Base-by-base conservation (phyloP, 1,140 invertebrate species). In the Ceratosolen fusciceps region DNA sequence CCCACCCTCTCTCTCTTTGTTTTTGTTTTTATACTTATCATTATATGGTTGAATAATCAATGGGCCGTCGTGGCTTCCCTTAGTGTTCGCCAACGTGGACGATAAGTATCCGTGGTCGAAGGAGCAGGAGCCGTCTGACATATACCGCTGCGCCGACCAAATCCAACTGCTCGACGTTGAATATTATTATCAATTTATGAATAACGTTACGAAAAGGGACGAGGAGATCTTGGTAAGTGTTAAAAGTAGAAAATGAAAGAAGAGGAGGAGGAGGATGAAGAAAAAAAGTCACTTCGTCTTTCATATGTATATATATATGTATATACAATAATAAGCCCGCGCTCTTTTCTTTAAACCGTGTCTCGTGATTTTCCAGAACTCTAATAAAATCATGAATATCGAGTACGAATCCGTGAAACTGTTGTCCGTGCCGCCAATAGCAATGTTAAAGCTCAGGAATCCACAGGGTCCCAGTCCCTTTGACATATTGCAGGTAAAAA, bases 121-220 rank as follows among this genome's bases (percentile, higher is more conserved):
- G n/a, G 89, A 91, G 29, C 87, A 92, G 60, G 94, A 96, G 83
- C 95, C 95, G 0, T 83, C 92, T 0, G 93, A 95, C 85, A 90
- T 95, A 4, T 90, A 92, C 10, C 89, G 92, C 67, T 90, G 93
- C 77, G 83, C 94, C 1, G 90, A 93, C 26, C 83, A 89, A 2
- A 88, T 93, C 1, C 93, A 92, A 31, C 81, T 93, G 0, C 91
- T 95, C 80, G 94, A 96, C 83, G 90, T 95, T 2, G 91, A 93
- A 65, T 93, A 94, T 84, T 95, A 93, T 86, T 91, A 92, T 75
- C 88, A 92, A 54, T 94, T 95, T 84, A 91, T 93, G 67, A 72
- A 52, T 24, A 31, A 60, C 68, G 14, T 67, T 31, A 62, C 60
- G 74, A 49, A 37, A 37, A 26, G 49, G 34, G 58, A 82, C 65